Evolutionary conservation across 2,888 invertebrate genomes (phyloP).

Genomic region (Prostheceraeus crozeri): DNA sequence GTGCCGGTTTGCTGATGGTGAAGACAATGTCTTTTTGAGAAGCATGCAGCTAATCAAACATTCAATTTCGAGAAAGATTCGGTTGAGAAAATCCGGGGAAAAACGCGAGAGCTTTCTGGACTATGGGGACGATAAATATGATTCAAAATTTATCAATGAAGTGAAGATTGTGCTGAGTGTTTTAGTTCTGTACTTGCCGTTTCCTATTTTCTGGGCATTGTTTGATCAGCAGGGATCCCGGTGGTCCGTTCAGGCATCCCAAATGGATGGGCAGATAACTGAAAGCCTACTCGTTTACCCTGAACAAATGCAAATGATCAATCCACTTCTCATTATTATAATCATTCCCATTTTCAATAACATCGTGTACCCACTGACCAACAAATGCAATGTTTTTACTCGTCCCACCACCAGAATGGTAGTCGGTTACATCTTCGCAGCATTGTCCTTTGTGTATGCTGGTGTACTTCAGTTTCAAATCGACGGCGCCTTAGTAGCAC

Average conservation of each 20-base stretch:
- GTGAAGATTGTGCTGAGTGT: constrained; percentile 69
- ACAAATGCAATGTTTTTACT: constrained; percentile 42
- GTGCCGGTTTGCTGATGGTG: neutral
- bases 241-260: constrained; percentile 49
- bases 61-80: neutral
- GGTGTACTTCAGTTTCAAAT: constrained; percentile 41
- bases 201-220: constrained; percentile 86
- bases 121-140: constrained; percentile 65
- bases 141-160: constrained; percentile 65
- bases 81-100: neutral
- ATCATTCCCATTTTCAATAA: constrained; percentile 44
- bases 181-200: constrained; percentile 71
- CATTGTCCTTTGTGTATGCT: constrained; percentile 41
- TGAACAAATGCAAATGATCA: constrained; percentile 43
- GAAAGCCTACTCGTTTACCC: constrained; percentile 36
- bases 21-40: neutral
- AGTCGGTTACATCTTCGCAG: constrained; percentile 40
- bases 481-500: constrained; percentile 37
- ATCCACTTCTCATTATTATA: constrained; percentile 44
- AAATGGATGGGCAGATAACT: constrained; percentile 48
- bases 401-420: constrained; percentile 39
- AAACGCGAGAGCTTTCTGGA: constrained; percentile 68
- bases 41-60: neutral
- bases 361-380: constrained; percentile 43
- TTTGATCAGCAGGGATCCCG: constrained; percentile 71